Percentiles rank a stretch among this genome's conserved stretches.
These are phyloP conservation scores for Palythoa grandis DNA, from an alignment of 92 coral and sea anemone species.

Conservation along the genomic window DNA sequence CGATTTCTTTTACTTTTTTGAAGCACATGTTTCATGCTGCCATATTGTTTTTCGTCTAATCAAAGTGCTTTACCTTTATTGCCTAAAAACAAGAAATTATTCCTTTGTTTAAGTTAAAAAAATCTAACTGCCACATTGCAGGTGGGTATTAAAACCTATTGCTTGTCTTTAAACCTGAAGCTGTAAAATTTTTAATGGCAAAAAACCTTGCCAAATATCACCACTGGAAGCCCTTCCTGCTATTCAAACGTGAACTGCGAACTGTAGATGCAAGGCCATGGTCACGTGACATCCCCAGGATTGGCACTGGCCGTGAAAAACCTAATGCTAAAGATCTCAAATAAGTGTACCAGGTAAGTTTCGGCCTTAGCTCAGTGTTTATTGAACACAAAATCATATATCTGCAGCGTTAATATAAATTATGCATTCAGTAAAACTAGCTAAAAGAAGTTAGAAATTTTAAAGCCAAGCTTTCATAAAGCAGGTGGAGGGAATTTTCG, in stretches of 20 bases:
- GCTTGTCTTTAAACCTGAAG: background rate
- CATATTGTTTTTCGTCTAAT: conserved; percentile 42
- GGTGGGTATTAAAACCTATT: conserved; percentile 28
- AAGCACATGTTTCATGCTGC: conserved; percentile 39
- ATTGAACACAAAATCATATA: conserved; percentile 9
- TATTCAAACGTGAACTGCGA: conserved; percentile 5
- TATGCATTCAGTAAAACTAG: conserved; percentile 1
- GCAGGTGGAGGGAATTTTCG: conserved; percentile 12
- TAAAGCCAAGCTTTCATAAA: conserved; percentile 4
- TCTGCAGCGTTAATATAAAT: conserved; percentile 18
- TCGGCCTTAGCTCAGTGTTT: conserved; percentile 29
- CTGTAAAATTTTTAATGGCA: conserved; percentile 8
- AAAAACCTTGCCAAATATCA: background rate
- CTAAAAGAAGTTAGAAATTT: conserved; percentile 10
- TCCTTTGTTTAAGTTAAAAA: conserved; percentile 32
- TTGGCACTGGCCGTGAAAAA: background rate
- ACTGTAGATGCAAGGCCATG: background rate
- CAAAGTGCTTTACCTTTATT: conserved; percentile 42
- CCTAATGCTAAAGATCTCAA: background rate
- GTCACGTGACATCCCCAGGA: background rate
- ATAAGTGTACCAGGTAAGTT: conserved; percentile 28
- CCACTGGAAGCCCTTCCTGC: background rate
- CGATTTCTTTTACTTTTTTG: background rate
- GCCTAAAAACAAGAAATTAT: conserved; percentile 32
- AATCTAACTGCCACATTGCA: conserved; percentile 33